Evolutionary conservation across 2,113 vertebrate genomes (phyloP).

Genomic region (Tapirus terrestris): DNA sequence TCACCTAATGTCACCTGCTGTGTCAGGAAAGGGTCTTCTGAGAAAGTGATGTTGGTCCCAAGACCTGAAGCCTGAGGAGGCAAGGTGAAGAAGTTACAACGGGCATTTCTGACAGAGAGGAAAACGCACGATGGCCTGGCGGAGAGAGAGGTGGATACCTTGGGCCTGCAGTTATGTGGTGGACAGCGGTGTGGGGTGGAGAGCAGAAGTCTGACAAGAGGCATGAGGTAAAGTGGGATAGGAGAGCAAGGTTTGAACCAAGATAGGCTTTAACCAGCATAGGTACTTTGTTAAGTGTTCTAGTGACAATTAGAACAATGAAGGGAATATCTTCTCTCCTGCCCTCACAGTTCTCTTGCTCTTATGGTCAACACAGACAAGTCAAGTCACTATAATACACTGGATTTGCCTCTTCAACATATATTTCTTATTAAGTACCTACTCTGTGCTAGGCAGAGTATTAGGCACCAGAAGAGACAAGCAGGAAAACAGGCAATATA

Average conservation of each 20-base stretch:
- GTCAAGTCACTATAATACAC: neutral
- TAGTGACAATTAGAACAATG: neutral
- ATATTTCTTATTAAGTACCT: neutral
- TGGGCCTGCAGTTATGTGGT: neutral
- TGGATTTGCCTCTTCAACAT: neutral
- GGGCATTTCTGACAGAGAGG: neutral
- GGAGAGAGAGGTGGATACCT: neutral
- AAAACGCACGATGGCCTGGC: neutral
- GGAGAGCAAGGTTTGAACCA: neutral
- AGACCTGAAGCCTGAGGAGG: neutral
- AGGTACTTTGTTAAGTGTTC: neutral
- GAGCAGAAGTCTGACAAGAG: neutral
- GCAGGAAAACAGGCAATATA: neutral
- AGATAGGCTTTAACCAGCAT: rapidly evolving
- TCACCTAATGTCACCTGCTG: neutral
- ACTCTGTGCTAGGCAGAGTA: neutral
- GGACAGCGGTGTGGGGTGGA: rapidly evolving
- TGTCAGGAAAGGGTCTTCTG: neutral
- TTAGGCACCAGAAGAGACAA: neutral
- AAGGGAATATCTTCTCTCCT: neutral
- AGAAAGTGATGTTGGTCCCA: neutral
- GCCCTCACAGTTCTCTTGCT: neutral
- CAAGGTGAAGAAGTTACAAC: neutral
- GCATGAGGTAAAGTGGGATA: neutral
- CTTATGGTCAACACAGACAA: neutral